Conservation (phyloP, 2,797 vertebrate species). For the Crocodylus rhombifer region DNA sequence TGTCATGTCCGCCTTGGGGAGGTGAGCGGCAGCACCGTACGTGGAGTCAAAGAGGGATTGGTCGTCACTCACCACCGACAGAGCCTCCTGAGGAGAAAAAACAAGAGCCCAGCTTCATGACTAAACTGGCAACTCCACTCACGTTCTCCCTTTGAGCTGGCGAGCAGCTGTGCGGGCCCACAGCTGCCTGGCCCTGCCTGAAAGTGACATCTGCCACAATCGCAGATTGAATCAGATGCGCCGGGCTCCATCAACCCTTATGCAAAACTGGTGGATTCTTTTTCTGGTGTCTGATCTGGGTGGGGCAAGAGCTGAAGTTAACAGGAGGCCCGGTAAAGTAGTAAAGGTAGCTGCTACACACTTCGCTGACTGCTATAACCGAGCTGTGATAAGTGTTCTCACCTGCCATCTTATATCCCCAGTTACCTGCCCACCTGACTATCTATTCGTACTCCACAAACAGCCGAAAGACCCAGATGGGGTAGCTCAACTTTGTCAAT, state of each 20-base stretch:
- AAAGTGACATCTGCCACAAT: conserved; percentile 16
- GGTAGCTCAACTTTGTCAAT: neutral
- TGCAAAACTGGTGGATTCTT: conserved; percentile 27
- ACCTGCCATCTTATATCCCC: neutral
- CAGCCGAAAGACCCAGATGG: rapidly evolving
- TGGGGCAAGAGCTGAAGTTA: neutral
- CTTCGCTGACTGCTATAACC: rapidly evolving
- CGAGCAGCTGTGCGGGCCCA: conserved; percentile 15
- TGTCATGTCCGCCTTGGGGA: conserved; percentile 98
- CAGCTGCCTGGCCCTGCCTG: neutral
- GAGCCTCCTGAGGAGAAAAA: conserved; percentile 90
- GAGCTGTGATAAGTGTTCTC: neutral
- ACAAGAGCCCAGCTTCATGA: neutral
- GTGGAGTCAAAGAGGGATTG: conserved; percentile 98
- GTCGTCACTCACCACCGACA: conserved; percentile 99
- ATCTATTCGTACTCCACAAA: neutral
- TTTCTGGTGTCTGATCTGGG: neutral
- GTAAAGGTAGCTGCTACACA: neutral
- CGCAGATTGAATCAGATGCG: conserved; percentile 4
- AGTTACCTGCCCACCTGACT: neutral
- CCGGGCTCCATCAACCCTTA: neutral
- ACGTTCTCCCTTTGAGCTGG: conserved; percentile 43
- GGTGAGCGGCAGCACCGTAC: conserved; percentile 92
- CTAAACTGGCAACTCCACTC: neutral
- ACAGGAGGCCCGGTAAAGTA: neutral